Conservation (phyloP, 2,888 invertebrate genomes). For the Nezara viridula region DNA sequence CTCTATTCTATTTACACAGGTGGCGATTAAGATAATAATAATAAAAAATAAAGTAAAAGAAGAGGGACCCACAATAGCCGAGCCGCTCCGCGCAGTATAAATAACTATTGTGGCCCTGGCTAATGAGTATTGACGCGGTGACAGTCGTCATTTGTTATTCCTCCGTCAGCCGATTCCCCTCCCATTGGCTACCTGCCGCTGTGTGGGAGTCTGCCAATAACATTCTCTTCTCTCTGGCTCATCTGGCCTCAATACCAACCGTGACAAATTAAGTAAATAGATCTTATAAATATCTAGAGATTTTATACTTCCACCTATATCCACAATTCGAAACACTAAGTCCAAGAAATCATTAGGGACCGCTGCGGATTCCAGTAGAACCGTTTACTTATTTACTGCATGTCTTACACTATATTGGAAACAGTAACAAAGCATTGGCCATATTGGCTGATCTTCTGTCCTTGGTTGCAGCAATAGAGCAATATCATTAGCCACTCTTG, state of each 20-base stretch:
- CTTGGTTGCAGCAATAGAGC: too few species aligned
- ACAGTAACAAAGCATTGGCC: too few species aligned
- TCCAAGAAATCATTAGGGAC: neutral
- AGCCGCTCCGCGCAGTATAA: constrained; percentile 59
- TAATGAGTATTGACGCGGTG: constrained; percentile 65
- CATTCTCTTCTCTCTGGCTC: neutral
- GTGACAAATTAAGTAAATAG: neutral
- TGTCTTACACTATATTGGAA: too few species aligned
- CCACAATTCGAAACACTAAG: neutral
- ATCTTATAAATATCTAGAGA: neutral
- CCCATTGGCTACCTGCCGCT: constrained; percentile 15
- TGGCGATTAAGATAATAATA: constrained; percentile 52
- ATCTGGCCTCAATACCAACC: neutral
- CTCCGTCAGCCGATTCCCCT: constrained; percentile 51
- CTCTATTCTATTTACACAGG: constrained; percentile 54
- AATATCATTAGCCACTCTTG: too few species aligned
- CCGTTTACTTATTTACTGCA: too few species aligned
- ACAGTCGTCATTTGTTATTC: constrained; percentile 65
- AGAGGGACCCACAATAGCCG: neutral
- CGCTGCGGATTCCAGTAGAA: neutral
- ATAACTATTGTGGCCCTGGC: constrained; percentile 64
- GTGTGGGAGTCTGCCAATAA: constrained; percentile 22
- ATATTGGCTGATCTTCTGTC: too few species aligned
- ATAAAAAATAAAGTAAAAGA: constrained; percentile 56
- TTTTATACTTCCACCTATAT: neutral